These are phyloP conservation scores for Philopotamus ludificatus DNA, from an alignment of 1,140 invertebrate species.

Conservation along the genomic window DNA sequence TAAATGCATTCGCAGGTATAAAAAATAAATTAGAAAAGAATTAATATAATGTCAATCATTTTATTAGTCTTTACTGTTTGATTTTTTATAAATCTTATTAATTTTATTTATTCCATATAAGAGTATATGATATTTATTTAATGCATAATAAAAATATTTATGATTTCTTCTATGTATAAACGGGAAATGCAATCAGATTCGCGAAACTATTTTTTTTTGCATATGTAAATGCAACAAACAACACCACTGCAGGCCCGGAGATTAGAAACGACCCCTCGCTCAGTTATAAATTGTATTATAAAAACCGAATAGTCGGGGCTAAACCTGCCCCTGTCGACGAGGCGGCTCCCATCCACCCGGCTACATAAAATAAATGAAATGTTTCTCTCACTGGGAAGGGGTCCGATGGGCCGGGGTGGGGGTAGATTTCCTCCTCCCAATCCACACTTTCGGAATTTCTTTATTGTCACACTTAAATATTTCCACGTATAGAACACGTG, in stretches of 20 bases:
- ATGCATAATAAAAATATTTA: too few species aligned
- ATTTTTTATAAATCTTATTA: too few species aligned
- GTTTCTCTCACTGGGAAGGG: constrained; percentile 16
- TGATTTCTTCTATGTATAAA: too few species aligned
- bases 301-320: constrained; percentile 40
- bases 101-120: too few species aligned
- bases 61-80: too few species aligned
- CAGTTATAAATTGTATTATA: constrained; percentile 43
- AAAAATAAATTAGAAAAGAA: too few species aligned
- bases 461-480: constrained; percentile 41
- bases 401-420: background rate
- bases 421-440: background rate
- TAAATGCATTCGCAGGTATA: too few species aligned
- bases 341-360: background rate
- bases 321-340: constrained; percentile 30
- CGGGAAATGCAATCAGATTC: too few species aligned
- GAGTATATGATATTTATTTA: too few species aligned
- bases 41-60: too few species aligned
- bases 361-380: constrained; percentile 41
- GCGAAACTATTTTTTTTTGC: too few species aligned
- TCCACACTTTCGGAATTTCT: constrained; percentile 39
- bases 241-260: constrained; percentile 36
- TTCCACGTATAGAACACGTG: constrained; percentile 35
- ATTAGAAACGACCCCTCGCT: constrained; percentile 41
- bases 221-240: too few species aligned